A percentile compares a stretch with the other conserved stretches of the same genome.
Conservation (phyloP, 64 coral and sea anemone genomes). For the Montipora sp. region DNA sequence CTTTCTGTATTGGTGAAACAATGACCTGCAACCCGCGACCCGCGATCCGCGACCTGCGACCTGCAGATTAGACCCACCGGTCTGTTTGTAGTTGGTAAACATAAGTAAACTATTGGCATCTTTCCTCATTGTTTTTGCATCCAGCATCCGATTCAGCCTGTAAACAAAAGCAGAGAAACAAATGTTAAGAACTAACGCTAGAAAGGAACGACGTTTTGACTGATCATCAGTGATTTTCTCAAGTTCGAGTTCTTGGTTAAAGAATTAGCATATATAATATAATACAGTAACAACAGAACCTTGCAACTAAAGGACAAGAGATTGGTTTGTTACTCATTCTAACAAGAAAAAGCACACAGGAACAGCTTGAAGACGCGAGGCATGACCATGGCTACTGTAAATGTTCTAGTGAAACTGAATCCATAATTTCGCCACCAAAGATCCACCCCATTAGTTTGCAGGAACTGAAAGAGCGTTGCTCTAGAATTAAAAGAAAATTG, state of each 20-base stretch:
- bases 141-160: background rate
- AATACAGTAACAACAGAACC: background rate
- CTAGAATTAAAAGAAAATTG: slow-evolving; percentile 48
- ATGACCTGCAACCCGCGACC: too few species aligned
- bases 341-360: slow-evolving; percentile 54
- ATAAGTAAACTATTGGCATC: background rate
- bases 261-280: background rate
- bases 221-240: background rate
- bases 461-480: background rate
- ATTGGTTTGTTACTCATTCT: slow-evolving; percentile 48
- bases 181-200: background rate
- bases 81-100: too few species aligned
- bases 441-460: background rate
- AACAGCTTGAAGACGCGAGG: slow-evolving; percentile 33
- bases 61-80: too few species aligned
- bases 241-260: background rate
- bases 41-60: too few species aligned
- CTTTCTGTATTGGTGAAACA: too few species aligned
- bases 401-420: slow-evolving; percentile 18
- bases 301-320: slow-evolving; percentile 50
- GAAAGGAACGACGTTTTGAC: background rate
- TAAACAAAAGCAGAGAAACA: background rate
- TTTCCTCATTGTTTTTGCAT: background rate
- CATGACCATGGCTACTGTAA: slow-evolving; percentile 50
- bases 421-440: slow-evolving; percentile 53